Evolutionary conservation across 2,113 vertebrate species (phyloP).

Genomic region (Barbus barbus): DNA sequence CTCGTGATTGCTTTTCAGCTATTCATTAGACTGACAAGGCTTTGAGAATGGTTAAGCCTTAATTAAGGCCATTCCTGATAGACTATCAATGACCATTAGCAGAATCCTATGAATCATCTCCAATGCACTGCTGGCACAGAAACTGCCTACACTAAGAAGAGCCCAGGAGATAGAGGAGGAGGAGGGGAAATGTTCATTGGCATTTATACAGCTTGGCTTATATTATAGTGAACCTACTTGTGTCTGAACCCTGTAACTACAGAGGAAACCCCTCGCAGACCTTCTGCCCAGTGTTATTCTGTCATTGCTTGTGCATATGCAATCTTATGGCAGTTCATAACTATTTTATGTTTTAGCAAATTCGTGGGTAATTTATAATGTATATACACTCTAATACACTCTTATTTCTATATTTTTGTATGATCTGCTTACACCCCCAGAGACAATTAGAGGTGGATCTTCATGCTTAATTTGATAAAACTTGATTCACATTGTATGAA

Average conservation of each 20-base stretch:
- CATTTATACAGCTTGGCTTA: constrained; percentile 43
- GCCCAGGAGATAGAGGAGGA: constrained; percentile 29
- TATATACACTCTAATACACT: too few relatives aligned
- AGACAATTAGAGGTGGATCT: too few relatives aligned
- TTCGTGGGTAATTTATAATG: too few relatives aligned
- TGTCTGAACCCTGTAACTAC: constrained; percentile 35
- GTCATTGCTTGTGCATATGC: not conserved
- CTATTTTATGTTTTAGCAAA: too few relatives aligned
- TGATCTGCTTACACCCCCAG: too few relatives aligned
- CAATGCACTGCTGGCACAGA: constrained; percentile 53
- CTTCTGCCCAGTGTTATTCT: not conserved
- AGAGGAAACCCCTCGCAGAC: constrained; percentile 24
- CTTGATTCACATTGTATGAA: too few relatives aligned
- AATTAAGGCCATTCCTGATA: constrained; percentile 51
- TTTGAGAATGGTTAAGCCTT: constrained; percentile 46
- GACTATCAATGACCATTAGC: constrained; percentile 67
- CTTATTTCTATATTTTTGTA: too few relatives aligned
- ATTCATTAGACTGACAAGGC: constrained; percentile 58
- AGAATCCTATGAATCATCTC: constrained; percentile 62
- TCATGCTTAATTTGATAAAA: too few relatives aligned
- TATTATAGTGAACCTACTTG: constrained; percentile 39
- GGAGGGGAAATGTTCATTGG: not conserved
- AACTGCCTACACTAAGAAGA: constrained; percentile 47
- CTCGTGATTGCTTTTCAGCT: constrained; percentile 61
- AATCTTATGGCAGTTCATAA: not conserved